Evolutionary conservation across 30 jellyfish, hydroid and myxozoan species (phyloP).

Genomic region (Catostylus mosaicus): DNA sequence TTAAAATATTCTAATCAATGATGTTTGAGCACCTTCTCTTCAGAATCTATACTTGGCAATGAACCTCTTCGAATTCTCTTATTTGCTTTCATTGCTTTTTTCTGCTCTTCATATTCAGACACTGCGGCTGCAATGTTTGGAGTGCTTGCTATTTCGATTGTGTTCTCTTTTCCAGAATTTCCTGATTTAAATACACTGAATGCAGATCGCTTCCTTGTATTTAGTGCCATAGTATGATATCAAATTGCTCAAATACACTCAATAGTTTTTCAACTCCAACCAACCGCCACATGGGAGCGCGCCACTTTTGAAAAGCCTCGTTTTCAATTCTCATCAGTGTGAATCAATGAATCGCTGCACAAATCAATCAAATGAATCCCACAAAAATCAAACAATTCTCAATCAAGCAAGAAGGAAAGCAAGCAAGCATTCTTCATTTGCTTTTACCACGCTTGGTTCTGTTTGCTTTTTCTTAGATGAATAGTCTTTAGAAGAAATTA

Average conservation of each 20-base stretch:
- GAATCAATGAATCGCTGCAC: background rate
- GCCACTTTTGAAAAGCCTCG: background rate
- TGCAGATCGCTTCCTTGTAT: slow-evolving; percentile 62
- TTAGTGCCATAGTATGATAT: slow-evolving; percentile 20
- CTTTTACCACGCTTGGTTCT: no score
- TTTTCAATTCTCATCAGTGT: background rate
- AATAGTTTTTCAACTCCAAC: background rate
- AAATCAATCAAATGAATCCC: no score
- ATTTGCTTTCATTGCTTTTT: slow-evolving; percentile 19
- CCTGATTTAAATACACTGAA: slow-evolving; percentile 54
- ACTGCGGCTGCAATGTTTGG: slow-evolving; percentile 54
- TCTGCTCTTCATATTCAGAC: slow-evolving; percentile 59
- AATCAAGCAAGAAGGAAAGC: no score
- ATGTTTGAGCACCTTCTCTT: slow-evolving; percentile 23
- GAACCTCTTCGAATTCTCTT: slow-evolving; percentile 56
- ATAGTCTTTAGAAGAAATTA: no score
- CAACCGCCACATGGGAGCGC: background rate
- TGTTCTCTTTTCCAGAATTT: slow-evolving; percentile 14
- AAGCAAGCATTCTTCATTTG: no score
- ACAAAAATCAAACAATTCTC: no score
- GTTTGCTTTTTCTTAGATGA: no score
- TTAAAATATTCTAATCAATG: background rate
- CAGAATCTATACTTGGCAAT: slow-evolving; percentile 10
- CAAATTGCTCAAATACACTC: background rate
- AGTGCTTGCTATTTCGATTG: slow-evolving; percentile 40